Evolutionary conservation across 2,888 invertebrate genomes (phyloP), one percentile per base, ranked within the genome.

Genomic region (Uropetala carovei): DNA sequence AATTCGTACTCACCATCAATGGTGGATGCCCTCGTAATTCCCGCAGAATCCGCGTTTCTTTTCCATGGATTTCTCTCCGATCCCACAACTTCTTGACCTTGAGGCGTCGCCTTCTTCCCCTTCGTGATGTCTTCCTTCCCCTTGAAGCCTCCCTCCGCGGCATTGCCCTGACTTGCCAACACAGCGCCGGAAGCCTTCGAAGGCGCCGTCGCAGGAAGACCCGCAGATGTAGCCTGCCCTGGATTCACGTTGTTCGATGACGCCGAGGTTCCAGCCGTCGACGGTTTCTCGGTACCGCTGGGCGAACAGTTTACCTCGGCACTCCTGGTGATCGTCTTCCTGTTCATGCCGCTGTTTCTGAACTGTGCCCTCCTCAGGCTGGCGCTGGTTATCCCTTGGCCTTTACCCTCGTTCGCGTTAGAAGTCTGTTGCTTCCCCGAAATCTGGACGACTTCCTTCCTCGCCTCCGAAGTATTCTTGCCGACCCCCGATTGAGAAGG

Each of bases 361-460:
- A 93, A 94, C 92, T 93, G 93, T 14, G 93, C 93, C 56, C 93
- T 93, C 30, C 93, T 92, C 14, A 92, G 91, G 30, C 92, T 89
- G 13, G 93, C 93, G 0, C 93, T 92, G 94, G 93, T 18, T 94
- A 93, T 86, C 92, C 93, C 16, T 85, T 84, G 16, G 93, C 60
- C 27, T 92, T 92, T 11, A 92, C 92, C 57, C 93, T 93, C 58
- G 91, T 93, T 9, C 94, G 93, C 27, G 94, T 94, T 0, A 94
- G 94, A 1, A 94, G 94, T 0, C 95, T 95, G 5, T 95, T 95
- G 84, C 92, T 94, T 0, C 94, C 27, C 59, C 13, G 43, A 3
- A 11, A 9, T 43, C 16, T 56, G 7, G n/a, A 11, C 18, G 10
- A 60, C 30, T 27, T 89, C 94, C n/a, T 94, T 94, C 16, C 94